A percentile compares a stretch with the other conserved stretches of the same genome.
These are phyloP conservation scores for Megathymus violae DNA, from an alignment of 1,140 invertebrate species.

Conservation along the genomic window DNA sequence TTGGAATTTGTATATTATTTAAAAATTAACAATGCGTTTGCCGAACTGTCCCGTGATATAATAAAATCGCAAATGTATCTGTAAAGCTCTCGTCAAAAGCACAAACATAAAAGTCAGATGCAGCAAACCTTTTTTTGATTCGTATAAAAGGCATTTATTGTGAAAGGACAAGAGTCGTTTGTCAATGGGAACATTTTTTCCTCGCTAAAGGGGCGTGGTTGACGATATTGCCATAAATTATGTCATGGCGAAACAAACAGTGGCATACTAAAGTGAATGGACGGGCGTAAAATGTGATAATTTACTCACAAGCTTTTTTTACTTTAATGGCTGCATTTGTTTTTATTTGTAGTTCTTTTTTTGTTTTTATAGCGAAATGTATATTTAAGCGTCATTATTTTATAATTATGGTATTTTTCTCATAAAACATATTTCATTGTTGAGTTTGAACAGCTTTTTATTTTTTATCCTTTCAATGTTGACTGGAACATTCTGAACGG, in stretches of 20 bases:
- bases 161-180: constrained; percentile 37
- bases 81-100: no score
- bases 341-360: background rate
- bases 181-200: constrained; percentile 56
- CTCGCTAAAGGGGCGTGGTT: constrained; percentile 61
- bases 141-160: constrained; percentile 32
- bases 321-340: constrained; percentile 8
- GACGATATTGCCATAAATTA: constrained; percentile 65
- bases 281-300: constrained; percentile 46
- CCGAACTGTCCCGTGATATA: no score
- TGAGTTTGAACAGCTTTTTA: no score
- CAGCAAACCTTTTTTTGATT: constrained; percentile 41
- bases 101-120: constrained; percentile 39
- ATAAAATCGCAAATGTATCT: no score
- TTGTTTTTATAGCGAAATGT: background rate
- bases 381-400: no score
- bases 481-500: no score
- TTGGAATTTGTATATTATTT: no score
- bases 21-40: no score
- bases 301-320: constrained; percentile 34
- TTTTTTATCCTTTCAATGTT: no score
- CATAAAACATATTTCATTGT: no score
- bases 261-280: constrained; percentile 44
- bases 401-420: no score
- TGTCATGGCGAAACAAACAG: constrained; percentile 57